Percentiles rank a stretch among this genome's conserved stretches.
Evolutionary conservation across 2,113 vertebrate genomes (phyloP).

Genomic region (Phaethon lepturus): DNA sequence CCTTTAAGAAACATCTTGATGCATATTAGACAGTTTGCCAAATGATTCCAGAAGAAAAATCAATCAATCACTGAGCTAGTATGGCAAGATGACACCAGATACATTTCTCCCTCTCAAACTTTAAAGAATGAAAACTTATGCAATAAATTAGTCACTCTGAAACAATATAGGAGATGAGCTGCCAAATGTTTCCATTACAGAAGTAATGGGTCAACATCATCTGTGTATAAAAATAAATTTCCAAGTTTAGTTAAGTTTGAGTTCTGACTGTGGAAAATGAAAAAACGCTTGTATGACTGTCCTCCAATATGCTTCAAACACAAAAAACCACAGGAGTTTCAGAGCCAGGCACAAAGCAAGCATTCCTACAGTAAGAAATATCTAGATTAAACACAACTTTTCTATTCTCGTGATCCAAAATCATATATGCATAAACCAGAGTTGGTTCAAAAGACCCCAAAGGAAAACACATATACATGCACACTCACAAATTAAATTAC

Average conservation of each 20-base stretch:
- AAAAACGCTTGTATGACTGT: not conserved
- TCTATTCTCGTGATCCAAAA: not conserved
- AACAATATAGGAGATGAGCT: not conserved
- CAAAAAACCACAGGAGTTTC: not conserved
- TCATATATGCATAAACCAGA: not conserved
- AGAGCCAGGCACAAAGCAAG: not conserved
- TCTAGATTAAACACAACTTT: not conserved
- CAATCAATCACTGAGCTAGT: not conserved
- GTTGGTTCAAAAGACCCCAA: not conserved
- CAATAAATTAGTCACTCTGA: not conserved
- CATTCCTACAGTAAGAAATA: not conserved
- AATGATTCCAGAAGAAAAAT: not conserved
- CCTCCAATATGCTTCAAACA: not conserved
- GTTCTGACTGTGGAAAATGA: conserved; percentile 26
- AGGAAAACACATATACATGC: accelerated
- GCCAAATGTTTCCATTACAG: conserved; percentile 37
- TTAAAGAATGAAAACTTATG: not conserved
- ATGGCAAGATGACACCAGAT: not conserved
- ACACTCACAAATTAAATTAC: not conserved
- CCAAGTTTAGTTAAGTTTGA: conserved; percentile 24
- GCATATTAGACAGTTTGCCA: not conserved
- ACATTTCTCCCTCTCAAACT: not conserved
- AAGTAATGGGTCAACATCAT: conserved; percentile 8
- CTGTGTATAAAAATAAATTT: not conserved
- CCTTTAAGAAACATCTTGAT: not conserved